Base-by-base conservation (phyloP, 2,113 vertebrate species). In the Sitta europaea region DNA sequence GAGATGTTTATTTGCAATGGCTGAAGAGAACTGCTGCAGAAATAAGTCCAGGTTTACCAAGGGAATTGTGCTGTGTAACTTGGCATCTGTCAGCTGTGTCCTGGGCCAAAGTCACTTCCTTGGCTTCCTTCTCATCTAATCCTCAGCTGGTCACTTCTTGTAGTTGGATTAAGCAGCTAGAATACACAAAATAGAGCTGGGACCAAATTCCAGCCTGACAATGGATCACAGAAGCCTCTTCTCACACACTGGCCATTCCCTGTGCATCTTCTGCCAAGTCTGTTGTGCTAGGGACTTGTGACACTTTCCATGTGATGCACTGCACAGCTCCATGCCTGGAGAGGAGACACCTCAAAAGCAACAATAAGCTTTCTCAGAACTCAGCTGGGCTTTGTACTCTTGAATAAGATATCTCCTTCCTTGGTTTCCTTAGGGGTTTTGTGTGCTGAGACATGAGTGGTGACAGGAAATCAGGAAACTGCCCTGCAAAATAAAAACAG, bases 341-440 rank as follows among this genome's bases (percentile, higher is more conserved):
- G 66, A 67, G 48, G 66, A 82, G 66, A 43, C 40, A 36, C 53
- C 78, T 88, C 40, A 59, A 65, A 59, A 87, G 76, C 31, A 76
- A 18, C n/a, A 31, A n/a, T 8, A 38, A 68, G 35, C 53, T 40
- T 79, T 63, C 48, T 75, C 58, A 82, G 75, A 86, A 72, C 75
- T 76, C 86, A 90, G 40, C 62, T 94, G 91, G 78, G 66, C 58
- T 72, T 88, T 92, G 27, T 75, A 62, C 31, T 95, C 40, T 40
- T 95, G 75, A 96, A 95, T 95, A 92, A 95, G 94, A 79, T 13
- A 92, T 90, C 67, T 48, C 47, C 16, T 75, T 50, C 35, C 43
- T 55, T 66, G 51, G 45, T 91, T 88, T 96, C 51, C 72, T 82
- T 67, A 20, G 38, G 59, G 19, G 3, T 80, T 55, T 96, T 71